A percentile compares a stretch with the other conserved stretches of the same genome.
These are phyloP conservation scores for Forficula auricularia DNA, from an alignment of 1,140 invertebrate genomes.

Conservation along the genomic window DNA sequence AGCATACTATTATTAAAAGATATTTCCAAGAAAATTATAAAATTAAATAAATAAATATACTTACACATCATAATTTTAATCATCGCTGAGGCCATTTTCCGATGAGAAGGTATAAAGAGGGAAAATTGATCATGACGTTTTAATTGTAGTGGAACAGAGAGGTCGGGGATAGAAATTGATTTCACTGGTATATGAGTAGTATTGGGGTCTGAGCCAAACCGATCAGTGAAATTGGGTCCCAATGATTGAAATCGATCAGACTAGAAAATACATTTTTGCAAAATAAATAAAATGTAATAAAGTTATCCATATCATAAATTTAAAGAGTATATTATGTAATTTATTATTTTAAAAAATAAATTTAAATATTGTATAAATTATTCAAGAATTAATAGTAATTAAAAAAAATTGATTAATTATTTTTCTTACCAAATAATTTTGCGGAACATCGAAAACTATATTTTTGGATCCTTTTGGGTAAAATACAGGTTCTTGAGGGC, in stretches of 20 bases:
- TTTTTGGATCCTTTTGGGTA: slow-evolving; percentile 39
- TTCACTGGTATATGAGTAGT: slow-evolving; percentile 31
- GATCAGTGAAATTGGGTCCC: too few species aligned
- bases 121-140: slow-evolving; percentile 51
- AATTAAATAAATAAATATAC: slow-evolving; percentile 6
- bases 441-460: slow-evolving; percentile 38
- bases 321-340: too few species aligned
- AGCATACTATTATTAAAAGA: neutral
- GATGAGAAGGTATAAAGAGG: slow-evolving; percentile 53
- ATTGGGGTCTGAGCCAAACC: too few species aligned
- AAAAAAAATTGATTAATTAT: too few species aligned
- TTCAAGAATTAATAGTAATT: too few species aligned
- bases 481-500: slow-evolving; percentile 52
- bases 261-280: too few species aligned
- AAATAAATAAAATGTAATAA: too few species aligned
- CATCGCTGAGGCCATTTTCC: slow-evolving; percentile 42
- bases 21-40: too few species aligned
- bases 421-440: slow-evolving; percentile 32
- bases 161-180: slow-evolving; percentile 46
- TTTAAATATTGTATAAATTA: too few species aligned
- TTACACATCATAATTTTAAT: slow-evolving; percentile 54
- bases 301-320: too few species aligned
- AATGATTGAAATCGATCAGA: too few species aligned
- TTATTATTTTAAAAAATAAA: too few species aligned
- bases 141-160: slow-evolving; percentile 43